Conservation (phyloP, 2,113 vertebrate genomes). For the Tragelaphus strepsiceros region DNA sequence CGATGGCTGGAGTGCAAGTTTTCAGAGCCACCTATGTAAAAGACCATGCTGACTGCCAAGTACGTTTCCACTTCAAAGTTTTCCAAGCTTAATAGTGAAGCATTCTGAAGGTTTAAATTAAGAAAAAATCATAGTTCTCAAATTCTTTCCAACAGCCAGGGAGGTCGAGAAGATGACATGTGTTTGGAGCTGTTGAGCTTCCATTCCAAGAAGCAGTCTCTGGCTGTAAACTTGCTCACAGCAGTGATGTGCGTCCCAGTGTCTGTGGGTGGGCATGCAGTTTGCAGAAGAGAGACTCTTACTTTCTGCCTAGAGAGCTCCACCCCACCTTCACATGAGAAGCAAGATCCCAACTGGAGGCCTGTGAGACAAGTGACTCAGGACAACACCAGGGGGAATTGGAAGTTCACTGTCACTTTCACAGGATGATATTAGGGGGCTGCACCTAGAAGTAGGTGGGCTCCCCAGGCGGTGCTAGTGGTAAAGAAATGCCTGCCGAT, state of each 20-base stretch:
- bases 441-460: neutral
- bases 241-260: neutral
- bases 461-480: neutral
- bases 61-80: constrained; percentile 28
- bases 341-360: neutral
- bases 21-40: neutral
- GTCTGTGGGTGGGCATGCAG: neutral
- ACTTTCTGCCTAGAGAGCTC: neutral
- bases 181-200: neutral
- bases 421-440: neutral
- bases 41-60: neutral
- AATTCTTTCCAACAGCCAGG: neutral
- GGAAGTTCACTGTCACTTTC: too few relatives aligned
- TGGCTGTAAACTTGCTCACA: neutral
- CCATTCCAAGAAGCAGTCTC: neutral
- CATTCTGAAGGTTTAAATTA: constrained; percentile 17
- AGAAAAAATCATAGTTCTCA: neutral
- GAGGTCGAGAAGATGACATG: neutral
- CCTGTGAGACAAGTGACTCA: neutral
- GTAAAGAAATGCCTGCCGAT: neutral
- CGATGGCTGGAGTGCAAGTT: neutral
- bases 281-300: neutral
- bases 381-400: neutral
- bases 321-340: neutral
- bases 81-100: constrained; percentile 25